Evolutionary conservation across 2,797 vertebrate genomes (phyloP), one percentile per base, ranked within the genome.

Genomic region (Thalassophryne amazonica): DNA sequence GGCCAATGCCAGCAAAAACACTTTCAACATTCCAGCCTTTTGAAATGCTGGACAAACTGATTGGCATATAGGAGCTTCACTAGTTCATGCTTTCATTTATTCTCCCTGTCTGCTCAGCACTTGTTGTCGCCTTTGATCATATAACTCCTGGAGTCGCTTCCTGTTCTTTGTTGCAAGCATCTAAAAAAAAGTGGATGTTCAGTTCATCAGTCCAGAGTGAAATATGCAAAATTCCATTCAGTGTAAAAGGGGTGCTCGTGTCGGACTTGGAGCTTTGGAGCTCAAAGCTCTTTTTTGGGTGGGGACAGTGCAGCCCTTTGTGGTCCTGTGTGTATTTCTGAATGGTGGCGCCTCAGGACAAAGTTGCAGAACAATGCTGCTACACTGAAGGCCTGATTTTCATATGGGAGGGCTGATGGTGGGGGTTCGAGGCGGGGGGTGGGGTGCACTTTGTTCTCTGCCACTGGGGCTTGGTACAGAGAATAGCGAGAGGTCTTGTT

Each of bases 401-500:
- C 79, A 76, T 81, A 67, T 45, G 78, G 87, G 84, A 54, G 64
- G 80, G 78, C 71, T 48, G 71, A 39, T 67, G 80, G 24, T 40
- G 63, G 33, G 27, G 2, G 30, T 29, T 35, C 38, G 29, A 22
- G 51, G 61, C 16, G 66, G 40, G 45, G 78, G 71, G 59, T 74
- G 31, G 50, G 57, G 76, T 71, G 67, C 43, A 39, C 76, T 71
- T 83, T 75, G 76, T 71, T 73, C 70, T 50, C 71, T 76, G 74
- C 76, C 51, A 40, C 63, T 88, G 88, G 90, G 89, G 86, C 87
- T 83, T 91, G 91, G 90, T 91, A 92, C 91, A 85, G 86, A 87
- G 78, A 65, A 86, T 78, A 81, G 80, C 71, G 76, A 85, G 79
- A 88, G 84, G 63, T 85, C 74, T 69, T 48, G 57, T 29, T 82